Evolutionary conservation across 1,140 invertebrate species (phyloP).

Genomic region (Caenorhabditis tropicalis): DNA sequence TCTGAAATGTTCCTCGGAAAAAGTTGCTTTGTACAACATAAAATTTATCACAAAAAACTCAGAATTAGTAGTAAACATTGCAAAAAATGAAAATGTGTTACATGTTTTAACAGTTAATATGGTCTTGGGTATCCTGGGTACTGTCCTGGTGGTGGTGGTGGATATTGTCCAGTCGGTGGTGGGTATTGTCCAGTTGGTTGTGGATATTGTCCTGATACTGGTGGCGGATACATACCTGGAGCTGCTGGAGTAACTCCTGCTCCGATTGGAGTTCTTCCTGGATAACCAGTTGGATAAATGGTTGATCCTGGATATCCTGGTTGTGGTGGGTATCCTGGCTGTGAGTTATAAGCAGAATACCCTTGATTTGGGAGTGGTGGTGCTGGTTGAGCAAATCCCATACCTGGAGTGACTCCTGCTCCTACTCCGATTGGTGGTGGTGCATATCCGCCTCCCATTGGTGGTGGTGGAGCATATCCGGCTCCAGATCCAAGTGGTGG

Average conservation of each 20-base stretch:
- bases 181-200: background rate
- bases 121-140: slow-evolving; percentile 33
- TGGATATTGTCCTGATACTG: background rate
- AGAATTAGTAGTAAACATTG: background rate
- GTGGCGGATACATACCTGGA: background rate
- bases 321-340: background rate
- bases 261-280: background rate
- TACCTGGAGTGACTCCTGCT: slow-evolving; percentile 10
- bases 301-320: background rate
- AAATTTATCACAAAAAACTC: background rate
- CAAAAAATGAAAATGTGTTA: slow-evolving; percentile 1
- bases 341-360: background rate
- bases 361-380: slow-evolving; percentile 24
- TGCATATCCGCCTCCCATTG: background rate
- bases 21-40: too few species aligned
- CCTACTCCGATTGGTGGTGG: slow-evolving; percentile 2
- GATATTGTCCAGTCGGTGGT: slow-evolving; percentile 8
- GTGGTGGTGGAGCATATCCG: slow-evolving; percentile 35
- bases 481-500: slow-evolving; percentile 10
- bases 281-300: background rate
- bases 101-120: background rate
- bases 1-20: too few species aligned
- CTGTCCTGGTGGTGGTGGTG: background rate
- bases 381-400: slow-evolving; percentile 1
- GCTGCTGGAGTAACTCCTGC: background rate